Conservation (phyloP, 2,113 vertebrate genomes). For the Lethenteron reissneri region DNA sequence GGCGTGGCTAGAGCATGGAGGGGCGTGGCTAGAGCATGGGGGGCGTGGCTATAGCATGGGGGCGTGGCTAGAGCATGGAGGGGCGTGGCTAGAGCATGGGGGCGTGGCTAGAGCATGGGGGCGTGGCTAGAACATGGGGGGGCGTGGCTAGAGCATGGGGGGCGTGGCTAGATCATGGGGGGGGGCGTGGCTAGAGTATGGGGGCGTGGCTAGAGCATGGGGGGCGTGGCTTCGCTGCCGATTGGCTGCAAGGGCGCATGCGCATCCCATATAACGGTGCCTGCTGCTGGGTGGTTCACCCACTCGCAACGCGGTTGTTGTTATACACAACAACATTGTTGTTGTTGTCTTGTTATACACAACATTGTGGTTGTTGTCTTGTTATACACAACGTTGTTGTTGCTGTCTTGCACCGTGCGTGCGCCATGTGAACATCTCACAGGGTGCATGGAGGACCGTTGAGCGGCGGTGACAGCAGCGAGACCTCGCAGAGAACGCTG, state of each 20-base stretch:
- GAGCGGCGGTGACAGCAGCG: no score
- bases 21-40: not conserved
- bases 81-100: not conserved
- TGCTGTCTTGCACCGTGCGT: no score
- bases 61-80: not conserved
- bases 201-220: not conserved
- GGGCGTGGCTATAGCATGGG: not conserved
- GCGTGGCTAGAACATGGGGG: not conserved
- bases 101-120: not conserved
- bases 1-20: not conserved
- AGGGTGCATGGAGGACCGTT: no score
- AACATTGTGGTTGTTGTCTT: no score
- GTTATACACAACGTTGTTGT: no score
- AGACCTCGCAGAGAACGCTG: no score
- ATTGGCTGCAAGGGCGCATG: not conserved
- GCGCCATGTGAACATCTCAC: no score
- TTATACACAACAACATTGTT: no score
- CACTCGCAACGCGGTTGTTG: no score
- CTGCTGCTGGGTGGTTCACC: no score
- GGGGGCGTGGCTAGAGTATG: not conserved
- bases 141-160: not conserved
- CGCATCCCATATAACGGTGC: no score
- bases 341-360: no score
- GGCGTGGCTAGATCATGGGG: not conserved
- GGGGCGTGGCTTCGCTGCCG: not conserved